Evolutionary conservation across 2,797 vertebrate genomes (phyloP), one percentile per base, ranked within the genome.

Genomic region (Catamblyrhynchus diadema): DNA sequence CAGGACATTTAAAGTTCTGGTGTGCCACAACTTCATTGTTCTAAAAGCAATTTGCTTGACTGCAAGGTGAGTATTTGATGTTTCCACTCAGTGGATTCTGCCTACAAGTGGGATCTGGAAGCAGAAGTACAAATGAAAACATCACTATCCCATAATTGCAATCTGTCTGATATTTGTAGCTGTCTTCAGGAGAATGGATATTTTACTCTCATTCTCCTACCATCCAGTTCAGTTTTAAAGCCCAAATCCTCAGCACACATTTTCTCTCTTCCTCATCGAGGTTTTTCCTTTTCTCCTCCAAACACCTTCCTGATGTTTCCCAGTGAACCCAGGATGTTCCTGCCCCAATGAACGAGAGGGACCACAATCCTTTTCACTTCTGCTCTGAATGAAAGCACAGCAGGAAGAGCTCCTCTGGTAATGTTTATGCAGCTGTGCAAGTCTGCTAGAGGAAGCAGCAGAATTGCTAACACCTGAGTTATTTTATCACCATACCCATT

Each of bases 401-500:
- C 66, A 69, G 77, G 80, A 81, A 93, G 44, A 86, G 56, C 56
- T 93, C 66, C 73, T 73, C 41, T 39, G 91, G 70, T 51, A 72
- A 75, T 91, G 82, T 96, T 96, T 96, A 47, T 79, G 85, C 88
- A 96, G 95, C 90, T 95, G 93, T 79, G 78, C 56, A 93, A 74
- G 12, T 25, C 70, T 88, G 90, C 42, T 56, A 91, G 70, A 33
- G 66, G 70, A 93, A 94, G 86, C 6, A 81, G 77, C 54, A 75
- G 86, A 94, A 95, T 93, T 83, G 66, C 77, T 70, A 91, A 88
- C 85, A 94, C 96, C 88, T 60, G 66, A 93, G 77, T 88, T 59
- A 93, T 79, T 95, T 88, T 80, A 73, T 79, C 70, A 65, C 79
- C 16, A 44, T 33, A 53, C 70, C 23, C 45, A 33, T 30, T n/a